Base-by-base conservation (phyloP, 2,113 vertebrate genomes). In the Xiphophorus hellerii region DNA sequence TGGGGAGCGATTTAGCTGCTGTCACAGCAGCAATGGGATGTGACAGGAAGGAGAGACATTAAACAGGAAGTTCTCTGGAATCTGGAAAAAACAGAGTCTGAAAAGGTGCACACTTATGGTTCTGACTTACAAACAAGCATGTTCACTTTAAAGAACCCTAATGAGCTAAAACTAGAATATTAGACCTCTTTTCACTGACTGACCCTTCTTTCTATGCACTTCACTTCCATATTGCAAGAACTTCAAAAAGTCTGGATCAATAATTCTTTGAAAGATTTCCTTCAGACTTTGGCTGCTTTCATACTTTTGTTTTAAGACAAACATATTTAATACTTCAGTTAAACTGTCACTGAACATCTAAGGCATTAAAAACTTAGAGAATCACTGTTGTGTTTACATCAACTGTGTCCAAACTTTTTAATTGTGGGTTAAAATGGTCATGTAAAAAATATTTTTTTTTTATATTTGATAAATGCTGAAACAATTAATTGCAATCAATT, bases 51-150 rank as follows among this genome's bases (percentile, higher is more conserved):
- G 66, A 69, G 75, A 85, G 66, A 86, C 30, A 62, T 77, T 90
- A 92, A 93, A 93, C 90, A 93, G 92, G 92, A 94, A 90, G 86
- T 83, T 66, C 77, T 68, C 54, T 77, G 76, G 74, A 90, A 83
- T 84, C 77, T 79, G 81, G 70, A 64, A 64, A 35, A 80, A 77
- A 68, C 31, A 29, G 66, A 10, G 44, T 5, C 58, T 73, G 62
- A 29, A 42, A 68, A 48, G 63, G 67, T 51, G 39, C 62, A 74
- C 48, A 64, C 69, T 58, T 14, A 31, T 67, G 37, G 3, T 17
- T 28, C 51, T 28, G 27, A 54, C 69, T 73, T 70, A 14, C 7
- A 87, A 7, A 28, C 66, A 1, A 62, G 69, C 64, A 76, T 71
- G 58, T 54, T 20, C 9, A 42, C 63, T 62, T 33, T 72, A 72